Evolutionary conservation across 2,888 invertebrate genomes (phyloP).

Genomic region (Spilarctia lutea): DNA sequence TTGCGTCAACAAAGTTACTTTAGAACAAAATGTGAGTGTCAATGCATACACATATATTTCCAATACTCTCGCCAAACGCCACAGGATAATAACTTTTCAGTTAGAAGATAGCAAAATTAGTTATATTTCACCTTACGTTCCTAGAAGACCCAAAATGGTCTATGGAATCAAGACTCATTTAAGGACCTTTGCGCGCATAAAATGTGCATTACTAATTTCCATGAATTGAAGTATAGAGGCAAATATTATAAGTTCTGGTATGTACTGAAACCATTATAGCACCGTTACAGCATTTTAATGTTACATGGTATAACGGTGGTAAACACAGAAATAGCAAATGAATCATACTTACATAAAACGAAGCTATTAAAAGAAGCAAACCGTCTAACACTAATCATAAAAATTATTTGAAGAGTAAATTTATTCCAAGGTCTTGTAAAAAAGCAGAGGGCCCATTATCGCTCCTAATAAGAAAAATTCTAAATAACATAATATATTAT

Average conservation of each 20-base stretch:
- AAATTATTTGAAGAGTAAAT: conserved; percentile 43
- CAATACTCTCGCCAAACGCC: not conserved
- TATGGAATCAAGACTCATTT: not conserved
- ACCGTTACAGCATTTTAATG: not conserved
- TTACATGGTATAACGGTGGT: conserved; percentile 1
- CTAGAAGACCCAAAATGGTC: not conserved
- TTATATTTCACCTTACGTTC: not conserved
- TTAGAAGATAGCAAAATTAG: not conserved
- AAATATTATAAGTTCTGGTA: not conserved
- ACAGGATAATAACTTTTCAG: not conserved
- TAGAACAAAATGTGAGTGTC: no score
- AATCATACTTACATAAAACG: conserved; percentile 20
- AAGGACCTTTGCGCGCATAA: not conserved
- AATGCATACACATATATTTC: not conserved
- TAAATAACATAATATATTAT: conserved; percentile 40
- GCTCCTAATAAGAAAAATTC: conserved; percentile 44
- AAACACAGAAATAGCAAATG: conserved; percentile 14
- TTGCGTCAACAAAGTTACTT: no score
- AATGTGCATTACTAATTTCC: not conserved
- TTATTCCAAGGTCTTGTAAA: conserved; percentile 42
- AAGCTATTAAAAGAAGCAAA: conserved; percentile 23
- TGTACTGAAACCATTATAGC: not conserved
- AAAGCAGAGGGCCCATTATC: conserved; percentile 35
- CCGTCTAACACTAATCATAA: conserved; percentile 25
- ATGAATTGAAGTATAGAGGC: not conserved